phyloP scores from a whole-genome alignment of 2,113 vertebrate species.

The Lophotis ruficrista region DNA sequence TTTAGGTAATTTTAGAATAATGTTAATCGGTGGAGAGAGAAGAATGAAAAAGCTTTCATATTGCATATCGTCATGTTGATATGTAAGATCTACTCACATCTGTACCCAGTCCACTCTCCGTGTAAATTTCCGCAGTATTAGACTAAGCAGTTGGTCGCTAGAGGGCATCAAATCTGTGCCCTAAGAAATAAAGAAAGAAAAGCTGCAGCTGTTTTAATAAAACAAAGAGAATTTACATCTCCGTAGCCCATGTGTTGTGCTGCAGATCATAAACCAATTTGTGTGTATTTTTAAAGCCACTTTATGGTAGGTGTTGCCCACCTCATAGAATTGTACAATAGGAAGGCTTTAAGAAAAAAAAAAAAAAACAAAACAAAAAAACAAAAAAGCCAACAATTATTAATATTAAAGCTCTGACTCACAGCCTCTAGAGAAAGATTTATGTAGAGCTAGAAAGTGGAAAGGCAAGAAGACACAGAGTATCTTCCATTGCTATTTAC shows the following conservation, averaged over 20 bases:
- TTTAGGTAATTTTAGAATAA: not conserved
- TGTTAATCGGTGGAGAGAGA: not conserved
- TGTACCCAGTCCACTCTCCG: not conserved
- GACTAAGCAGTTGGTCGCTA: not conserved
- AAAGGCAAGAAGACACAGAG: not conserved
- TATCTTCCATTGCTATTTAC: not conserved
- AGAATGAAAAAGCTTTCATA: not conserved
- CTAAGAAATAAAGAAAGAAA: not conserved
- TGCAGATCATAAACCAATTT: not conserved
- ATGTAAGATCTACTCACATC: not conserved
- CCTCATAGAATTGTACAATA: not conserved
- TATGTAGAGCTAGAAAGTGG: not conserved
- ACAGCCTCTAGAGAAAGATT: not conserved
- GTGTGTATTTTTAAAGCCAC: not conserved
- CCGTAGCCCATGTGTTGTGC: not conserved
- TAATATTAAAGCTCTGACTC: not conserved
- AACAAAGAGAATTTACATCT: not conserved
- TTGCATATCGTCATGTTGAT: not conserved
- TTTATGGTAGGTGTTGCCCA: not conserved
- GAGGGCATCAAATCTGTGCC: constrained; percentile 44
- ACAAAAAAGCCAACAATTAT: not conserved
- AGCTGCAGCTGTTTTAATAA: not conserved
- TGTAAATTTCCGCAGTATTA: not conserved
- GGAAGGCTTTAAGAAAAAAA: not conserved
- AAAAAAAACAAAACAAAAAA: too few relatives aligned